Conservation (phyloP, 2,113 vertebrate species). For the Poeciliopsis retropinna region DNA sequence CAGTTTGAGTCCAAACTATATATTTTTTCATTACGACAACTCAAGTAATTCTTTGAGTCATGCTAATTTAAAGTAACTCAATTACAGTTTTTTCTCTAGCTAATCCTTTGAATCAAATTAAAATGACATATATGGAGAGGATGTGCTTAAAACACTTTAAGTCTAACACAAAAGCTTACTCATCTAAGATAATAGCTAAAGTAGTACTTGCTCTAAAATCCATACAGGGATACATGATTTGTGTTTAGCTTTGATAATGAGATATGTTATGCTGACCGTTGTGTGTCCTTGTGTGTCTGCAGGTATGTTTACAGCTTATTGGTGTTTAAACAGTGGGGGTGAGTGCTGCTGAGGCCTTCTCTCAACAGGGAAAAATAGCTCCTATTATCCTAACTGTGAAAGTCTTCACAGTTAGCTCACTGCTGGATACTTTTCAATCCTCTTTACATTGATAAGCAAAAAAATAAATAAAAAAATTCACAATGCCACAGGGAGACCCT, state of each 20-base stretch:
- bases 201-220: background rate
- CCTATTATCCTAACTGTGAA: constrained; percentile 66
- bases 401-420: constrained; percentile 23
- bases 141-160: background rate
- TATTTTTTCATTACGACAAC: background rate
- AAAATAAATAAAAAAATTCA: constrained; percentile 19
- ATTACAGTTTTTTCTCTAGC: background rate
- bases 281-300: constrained; percentile 35
- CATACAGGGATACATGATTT: background rate
- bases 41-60: background rate
- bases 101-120: background rate
- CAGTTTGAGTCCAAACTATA: background rate
- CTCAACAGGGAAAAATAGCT: constrained; percentile 61
- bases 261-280: constrained; percentile 6
- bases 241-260: constrained; percentile 4
- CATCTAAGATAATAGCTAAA: background rate
- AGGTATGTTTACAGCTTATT: constrained; percentile 23
- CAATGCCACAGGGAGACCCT: constrained; percentile 32
- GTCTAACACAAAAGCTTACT: background rate
- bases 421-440: constrained; percentile 40
- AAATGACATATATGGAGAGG: background rate
- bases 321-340: constrained; percentile 44
- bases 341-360: constrained; percentile 36
- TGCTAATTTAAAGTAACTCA: background rate
- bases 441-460: constrained; percentile 21